Conservation (phyloP, 1,140 invertebrate genomes). For the Calosoma granatense region DNA sequence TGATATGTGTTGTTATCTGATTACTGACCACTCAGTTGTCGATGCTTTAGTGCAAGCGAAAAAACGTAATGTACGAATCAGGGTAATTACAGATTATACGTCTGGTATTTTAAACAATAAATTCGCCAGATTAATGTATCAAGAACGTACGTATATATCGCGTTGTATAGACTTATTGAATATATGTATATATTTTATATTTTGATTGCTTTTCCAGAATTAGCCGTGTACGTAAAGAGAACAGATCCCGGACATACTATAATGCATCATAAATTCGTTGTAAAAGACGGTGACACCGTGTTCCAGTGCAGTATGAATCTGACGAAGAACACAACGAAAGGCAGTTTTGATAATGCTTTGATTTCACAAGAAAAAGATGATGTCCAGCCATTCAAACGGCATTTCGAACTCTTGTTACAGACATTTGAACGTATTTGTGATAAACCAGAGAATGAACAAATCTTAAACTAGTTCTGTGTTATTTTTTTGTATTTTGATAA, state of each 20-base stretch:
- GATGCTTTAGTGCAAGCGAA: background rate
- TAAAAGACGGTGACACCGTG: background rate
- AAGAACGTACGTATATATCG: constrained; percentile 2
- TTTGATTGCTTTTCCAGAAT: no score
- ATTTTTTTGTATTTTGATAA: no score
- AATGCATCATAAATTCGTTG: background rate
- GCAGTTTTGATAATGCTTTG: background rate
- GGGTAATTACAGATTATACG: background rate
- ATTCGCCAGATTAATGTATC: background rate
- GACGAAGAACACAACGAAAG: background rate
- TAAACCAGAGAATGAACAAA: no score
- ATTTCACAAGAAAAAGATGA: background rate
- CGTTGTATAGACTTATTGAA: no score
- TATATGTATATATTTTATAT: no score
- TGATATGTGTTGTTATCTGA: constrained; percentile 6
- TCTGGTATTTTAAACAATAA: background rate
- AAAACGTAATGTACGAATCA: background rate
- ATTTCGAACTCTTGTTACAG: no score
- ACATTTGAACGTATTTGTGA: no score
- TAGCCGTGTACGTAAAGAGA: no score
- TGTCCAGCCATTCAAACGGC: background rate
- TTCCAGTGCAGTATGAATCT: background rate
- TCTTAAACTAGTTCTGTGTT: no score
- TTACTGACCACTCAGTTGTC: background rate
- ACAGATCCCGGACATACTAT: background rate